phyloP scores from a whole-genome alignment of 2,113 vertebrate genomes.

The Carassius auratus region DNA sequence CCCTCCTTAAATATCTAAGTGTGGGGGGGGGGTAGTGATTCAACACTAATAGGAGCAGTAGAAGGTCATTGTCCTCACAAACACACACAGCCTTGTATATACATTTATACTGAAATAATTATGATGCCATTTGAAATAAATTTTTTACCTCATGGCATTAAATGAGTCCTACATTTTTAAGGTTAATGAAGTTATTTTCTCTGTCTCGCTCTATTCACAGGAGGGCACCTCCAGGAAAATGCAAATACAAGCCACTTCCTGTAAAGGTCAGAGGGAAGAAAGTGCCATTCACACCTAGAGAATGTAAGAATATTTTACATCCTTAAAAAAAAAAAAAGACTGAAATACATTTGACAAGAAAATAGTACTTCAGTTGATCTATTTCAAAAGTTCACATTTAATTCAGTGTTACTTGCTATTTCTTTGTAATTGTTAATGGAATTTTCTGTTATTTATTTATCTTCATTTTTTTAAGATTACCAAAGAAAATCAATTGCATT shows the following conservation, averaged over 20 bases:
- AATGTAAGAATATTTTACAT: slow-evolving; percentile 75
- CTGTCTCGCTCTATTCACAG: slow-evolving; percentile 62
- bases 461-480: no score
- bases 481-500: no score
- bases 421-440: no score
- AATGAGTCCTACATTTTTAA: not conserved
- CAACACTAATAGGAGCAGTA: not conserved
- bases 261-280: slow-evolving; percentile 81
- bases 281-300: slow-evolving; percentile 74
- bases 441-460: no score
- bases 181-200: not conserved
- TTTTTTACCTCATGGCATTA: not conserved
- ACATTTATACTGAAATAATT: not conserved
- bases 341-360: no score
- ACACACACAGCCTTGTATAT: not conserved
- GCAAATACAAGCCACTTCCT: slow-evolving; percentile 75
- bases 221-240: slow-evolving; percentile 84
- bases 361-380: no score
- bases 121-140: not conserved
- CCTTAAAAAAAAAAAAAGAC: not conserved
- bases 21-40: not conserved
- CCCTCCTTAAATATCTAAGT: not conserved
- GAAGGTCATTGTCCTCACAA: not conserved
- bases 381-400: no score
- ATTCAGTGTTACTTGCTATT: no score